phyloP scores from a whole-genome alignment of 2,888 invertebrate species.

The Selenia dentaria region DNA sequence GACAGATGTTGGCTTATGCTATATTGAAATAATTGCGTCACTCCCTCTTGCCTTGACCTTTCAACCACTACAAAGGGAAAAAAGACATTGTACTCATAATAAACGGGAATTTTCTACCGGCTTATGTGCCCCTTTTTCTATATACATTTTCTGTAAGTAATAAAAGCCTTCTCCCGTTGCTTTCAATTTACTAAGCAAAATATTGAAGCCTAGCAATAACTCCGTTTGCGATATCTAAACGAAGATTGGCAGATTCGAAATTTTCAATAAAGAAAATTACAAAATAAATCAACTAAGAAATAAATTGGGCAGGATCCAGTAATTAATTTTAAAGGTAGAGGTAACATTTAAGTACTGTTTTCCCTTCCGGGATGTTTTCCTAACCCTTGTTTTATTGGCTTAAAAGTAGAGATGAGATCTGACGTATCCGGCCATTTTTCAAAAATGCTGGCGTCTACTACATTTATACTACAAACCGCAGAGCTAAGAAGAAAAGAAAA shows the following conservation, averaged over 20 bases:
- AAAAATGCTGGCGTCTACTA: no score
- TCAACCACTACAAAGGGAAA: no score
- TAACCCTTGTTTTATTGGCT: constrained; percentile 4
- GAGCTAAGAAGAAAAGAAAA: no score
- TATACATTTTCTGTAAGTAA: no score
- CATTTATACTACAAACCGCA: no score
- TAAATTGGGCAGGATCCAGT: constrained; percentile 27
- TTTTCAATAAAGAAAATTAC: constrained; percentile 28
- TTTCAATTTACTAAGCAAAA: constrained; percentile 9
- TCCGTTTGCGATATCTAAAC: constrained; percentile 14
- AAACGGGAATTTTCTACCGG: no score
- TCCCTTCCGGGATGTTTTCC: constrained; percentile 11
- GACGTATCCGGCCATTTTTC: background rate
- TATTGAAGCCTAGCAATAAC: constrained; percentile 17
- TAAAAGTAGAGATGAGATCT: background rate
- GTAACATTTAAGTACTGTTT: constrained; percentile 6
- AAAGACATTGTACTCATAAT: no score
- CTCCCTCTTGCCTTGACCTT: no score
- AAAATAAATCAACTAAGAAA: constrained; percentile 28
- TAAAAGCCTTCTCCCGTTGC: constrained; percentile 3
- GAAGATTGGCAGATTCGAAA: constrained; percentile 25
- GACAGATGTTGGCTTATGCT: no score
- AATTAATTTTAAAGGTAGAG: constrained; percentile 28
- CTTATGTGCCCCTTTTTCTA: no score
- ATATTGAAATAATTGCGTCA: no score